These are phyloP conservation scores for Brachyrhaphis roseni DNA, from an alignment of 2,797 vertebrate genomes.

Conservation along the genomic window DNA sequence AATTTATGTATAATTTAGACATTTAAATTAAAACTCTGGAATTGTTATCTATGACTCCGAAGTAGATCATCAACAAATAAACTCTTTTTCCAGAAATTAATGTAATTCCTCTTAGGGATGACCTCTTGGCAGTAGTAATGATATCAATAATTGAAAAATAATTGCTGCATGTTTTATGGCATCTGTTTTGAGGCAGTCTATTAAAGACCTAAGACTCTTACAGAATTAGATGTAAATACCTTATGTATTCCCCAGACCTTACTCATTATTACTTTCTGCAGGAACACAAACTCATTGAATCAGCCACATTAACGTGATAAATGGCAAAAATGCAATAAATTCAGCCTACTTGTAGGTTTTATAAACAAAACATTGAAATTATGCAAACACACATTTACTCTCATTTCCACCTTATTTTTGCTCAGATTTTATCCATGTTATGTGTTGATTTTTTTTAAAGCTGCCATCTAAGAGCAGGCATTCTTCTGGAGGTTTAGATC, in stretches of 20 bases:
- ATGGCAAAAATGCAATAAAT: constrained; percentile 11
- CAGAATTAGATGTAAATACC: constrained; percentile 23
- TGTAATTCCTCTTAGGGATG: constrained; percentile 2
- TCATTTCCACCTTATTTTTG: constrained; percentile 11
- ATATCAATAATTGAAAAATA: not conserved
- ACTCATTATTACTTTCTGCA: constrained; percentile 13
- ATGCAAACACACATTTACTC: constrained; percentile 17
- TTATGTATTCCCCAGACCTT: constrained; percentile 24
- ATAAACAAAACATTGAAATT: constrained; percentile 25
- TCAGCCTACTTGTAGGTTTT: constrained; percentile 20
- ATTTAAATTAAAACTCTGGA: constrained; percentile 33
- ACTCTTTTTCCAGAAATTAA: not conserved
- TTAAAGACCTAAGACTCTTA: not conserved
- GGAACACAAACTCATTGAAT: constrained; percentile 11
- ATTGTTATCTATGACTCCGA: constrained; percentile 24
- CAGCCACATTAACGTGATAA: constrained; percentile 15
- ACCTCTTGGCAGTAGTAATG: not conserved
- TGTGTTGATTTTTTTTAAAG: constrained; percentile 23
- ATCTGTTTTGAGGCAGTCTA: not conserved
- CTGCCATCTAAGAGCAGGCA: constrained; percentile 30
- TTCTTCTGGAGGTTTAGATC: constrained; percentile 48
- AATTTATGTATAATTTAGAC: constrained; percentile 34
- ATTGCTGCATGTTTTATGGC: not conserved
- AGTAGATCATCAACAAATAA: constrained; percentile 10
- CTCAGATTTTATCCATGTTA: constrained; percentile 18